Base-by-base conservation (phyloP, 2,888 invertebrate genomes). In the Leucozona laternaria region DNA sequence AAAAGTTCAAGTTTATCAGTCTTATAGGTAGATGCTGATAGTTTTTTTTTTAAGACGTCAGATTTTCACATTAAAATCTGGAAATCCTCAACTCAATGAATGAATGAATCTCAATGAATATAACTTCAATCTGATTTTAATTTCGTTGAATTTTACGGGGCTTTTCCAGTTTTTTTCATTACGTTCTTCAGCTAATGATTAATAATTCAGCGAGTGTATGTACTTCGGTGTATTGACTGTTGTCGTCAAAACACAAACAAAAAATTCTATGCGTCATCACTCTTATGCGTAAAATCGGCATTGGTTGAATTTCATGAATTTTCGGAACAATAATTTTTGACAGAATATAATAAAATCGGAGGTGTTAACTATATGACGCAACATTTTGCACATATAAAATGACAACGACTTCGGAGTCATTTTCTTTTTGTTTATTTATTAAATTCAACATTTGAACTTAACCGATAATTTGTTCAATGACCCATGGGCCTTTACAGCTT, bases 101-200 rank as follows among this genome's bases (percentile, higher is more conserved):
- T n/a, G n/a, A n/a, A n/a, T n/a, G 68, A 53, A 68, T 68, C 68
- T 68, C 53, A 48, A 25, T 20, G 48, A 15, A 66, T 31, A 28
- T 17, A 57, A 34, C 20, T 6, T 34, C 31, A 34, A 20, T 60
- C 31, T 48, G 62, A 43, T 48, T 45, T 45, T 28, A 45, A 11
- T 64, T 64, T 66, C 64, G 2, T 17, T 48, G 64, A 66, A 66
- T 66, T 48, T 66, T 66, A 31, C n/a, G 28, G 64, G 64, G 64
- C 64, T 66, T 66, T 66, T 66, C 64, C 64, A 66, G 28, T 31
- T 66, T 64, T 64, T 64, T 66, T 6, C 11, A 48, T 31, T 34
- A 15, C 31, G 31, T 66, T 64, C 28, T 31, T 31, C 13, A 28
- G 20, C 31, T 4, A 31, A 66, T 66, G 64, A 66, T 48, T 66